A percentile compares a stretch with the other conserved stretches of the same genome.
Evolutionary conservation across 1,140 invertebrate species (phyloP).

Genomic region (Penaeus japonicus): DNA sequence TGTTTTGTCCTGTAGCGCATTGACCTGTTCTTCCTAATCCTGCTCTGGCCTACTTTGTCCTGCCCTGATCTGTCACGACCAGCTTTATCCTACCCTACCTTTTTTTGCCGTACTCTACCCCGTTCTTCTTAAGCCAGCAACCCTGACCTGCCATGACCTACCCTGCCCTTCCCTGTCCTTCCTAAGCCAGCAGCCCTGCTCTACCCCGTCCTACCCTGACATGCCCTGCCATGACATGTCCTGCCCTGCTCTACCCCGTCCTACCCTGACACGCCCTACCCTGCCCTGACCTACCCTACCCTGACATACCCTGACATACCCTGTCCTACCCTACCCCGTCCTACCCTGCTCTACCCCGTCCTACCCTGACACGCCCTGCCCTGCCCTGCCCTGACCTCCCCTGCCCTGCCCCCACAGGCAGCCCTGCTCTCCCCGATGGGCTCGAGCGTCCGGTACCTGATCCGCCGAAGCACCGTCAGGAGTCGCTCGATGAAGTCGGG

Average conservation of each 20-base stretch:
- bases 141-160: background rate
- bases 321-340: too few relatives aligned
- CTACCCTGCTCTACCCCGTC: background rate
- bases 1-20: too few relatives aligned
- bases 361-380: background rate
- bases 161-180: background rate
- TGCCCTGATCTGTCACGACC: too few relatives aligned
- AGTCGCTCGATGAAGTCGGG: slow-evolving; percentile 53
- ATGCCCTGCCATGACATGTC: too few relatives aligned
- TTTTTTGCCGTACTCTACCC: background rate
- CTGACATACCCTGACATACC: too few relatives aligned
- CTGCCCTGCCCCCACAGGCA: slow-evolving; percentile 37
- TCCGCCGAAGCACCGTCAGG: slow-evolving; percentile 53
- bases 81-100: background rate
- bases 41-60: too few relatives aligned
- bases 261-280: too few relatives aligned
- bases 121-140: too few relatives aligned
- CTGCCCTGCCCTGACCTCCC: background rate
- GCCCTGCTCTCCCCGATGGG: slow-evolving; percentile 49
- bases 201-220: background rate
- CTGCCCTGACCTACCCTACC: too few relatives aligned
- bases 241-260: too few relatives aligned
- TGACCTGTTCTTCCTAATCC: too few relatives aligned
- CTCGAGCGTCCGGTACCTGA: slow-evolving; percentile 47
- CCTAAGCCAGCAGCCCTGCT: background rate